Evolutionary conservation across 2,113 vertebrate genomes (phyloP), one percentile per base, ranked within the genome.

Genomic region (Pipra filicauda): DNA sequence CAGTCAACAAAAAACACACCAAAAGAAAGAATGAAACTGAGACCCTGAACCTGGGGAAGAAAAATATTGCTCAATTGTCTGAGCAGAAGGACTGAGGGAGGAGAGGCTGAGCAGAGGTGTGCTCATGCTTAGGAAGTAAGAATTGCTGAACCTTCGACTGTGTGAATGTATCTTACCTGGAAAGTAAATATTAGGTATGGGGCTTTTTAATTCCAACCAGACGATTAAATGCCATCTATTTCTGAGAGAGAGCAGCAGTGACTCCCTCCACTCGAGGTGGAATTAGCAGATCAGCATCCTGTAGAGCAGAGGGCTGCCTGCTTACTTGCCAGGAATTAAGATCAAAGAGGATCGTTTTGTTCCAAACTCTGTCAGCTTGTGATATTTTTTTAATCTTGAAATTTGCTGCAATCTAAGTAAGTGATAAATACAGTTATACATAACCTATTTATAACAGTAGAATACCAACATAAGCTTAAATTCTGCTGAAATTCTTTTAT

Each of bases 41-140:
- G 37, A 30, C 37, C 83, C 15, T 31, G 39, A 67, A 46, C 27
- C 23, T 27, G 27, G 30, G 65, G 12, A 57, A 55, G 3, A 66
- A 72, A 64, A 64, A 33, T 3, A n/a, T 5, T 21, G 46, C 39
- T 69, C 19, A 31, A 0, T 54, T 1, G 0, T 48, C 64, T 2
- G 3, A 73, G 88, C 41, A 67, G 65, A 39, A 31, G 54, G 55
- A 30, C 62, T 39, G 59, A n/a, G 26, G 59, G 41, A 91, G 19
- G 43, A 76, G 54, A 61, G 28, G 10, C 27, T 65, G 73, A 78
- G 27, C 70, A 75, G 74, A 74, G 24, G 3, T 64, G 31, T 55
- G 73, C 78, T 37, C 35, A 30, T 48, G 31, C 8, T 48, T 65
- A 48, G 64, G 23, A 44, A 61, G 52, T 52, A 54, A 51, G 57